Evolutionary conservation across 2,797 vertebrate species (phyloP).

Genomic region (Trichosurus vulpecula): DNA sequence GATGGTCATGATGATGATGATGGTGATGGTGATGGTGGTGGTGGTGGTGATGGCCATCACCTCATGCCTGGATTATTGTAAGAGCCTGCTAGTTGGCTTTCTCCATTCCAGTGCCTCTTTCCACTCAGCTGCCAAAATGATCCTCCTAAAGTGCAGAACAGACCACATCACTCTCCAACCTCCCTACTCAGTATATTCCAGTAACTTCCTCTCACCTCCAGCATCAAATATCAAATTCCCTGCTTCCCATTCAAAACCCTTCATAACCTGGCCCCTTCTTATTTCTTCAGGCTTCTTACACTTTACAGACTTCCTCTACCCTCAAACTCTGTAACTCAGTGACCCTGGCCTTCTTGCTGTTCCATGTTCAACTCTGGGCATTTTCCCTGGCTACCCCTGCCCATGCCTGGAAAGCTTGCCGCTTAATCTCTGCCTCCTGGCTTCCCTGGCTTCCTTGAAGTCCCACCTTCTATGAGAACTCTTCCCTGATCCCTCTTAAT

Average conservation of each 20-base stretch:
- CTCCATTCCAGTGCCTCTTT: neutral
- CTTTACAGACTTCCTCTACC: neutral
- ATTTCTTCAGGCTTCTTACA: neutral
- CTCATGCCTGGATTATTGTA: neutral
- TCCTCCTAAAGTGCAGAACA: neutral
- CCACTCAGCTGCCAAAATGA: neutral
- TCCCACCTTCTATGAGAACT: neutral
- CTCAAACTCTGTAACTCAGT: neutral
- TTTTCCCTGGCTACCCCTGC: neutral
- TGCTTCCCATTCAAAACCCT: neutral
- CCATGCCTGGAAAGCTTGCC: neutral
- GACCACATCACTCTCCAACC: neutral
- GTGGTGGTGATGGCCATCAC: neutral
- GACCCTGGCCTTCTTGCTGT: neutral
- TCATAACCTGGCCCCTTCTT: neutral
- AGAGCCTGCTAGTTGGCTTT: neutral
- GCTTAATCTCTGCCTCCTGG: neutral
- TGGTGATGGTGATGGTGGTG: no score
- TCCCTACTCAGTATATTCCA: neutral
- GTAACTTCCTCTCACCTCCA: neutral
- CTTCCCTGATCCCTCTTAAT: neutral
- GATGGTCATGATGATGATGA: neutral
- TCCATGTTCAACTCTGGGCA: neutral
- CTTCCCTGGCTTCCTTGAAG: neutral
- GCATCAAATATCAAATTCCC: neutral